Evolutionary conservation across 2,797 vertebrate genomes (phyloP).

Genomic region (Tapera naevia): DNA sequence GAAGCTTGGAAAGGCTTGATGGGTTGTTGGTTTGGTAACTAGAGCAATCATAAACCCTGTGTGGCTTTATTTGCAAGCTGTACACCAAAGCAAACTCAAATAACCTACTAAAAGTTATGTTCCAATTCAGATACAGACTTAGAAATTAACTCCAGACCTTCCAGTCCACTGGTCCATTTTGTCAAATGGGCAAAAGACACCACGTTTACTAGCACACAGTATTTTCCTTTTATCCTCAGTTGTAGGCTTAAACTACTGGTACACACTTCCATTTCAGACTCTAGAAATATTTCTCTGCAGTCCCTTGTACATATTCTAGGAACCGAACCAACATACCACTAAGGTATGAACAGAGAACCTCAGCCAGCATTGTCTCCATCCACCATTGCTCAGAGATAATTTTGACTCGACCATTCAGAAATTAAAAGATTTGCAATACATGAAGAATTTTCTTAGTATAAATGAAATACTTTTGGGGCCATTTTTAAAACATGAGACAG

Average conservation of each 20-base stretch:
- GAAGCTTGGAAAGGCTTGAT: not conserved
- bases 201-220: fast-evolving
- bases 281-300: not conserved
- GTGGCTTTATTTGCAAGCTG: not conserved
- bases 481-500: not conserved
- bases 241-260: not conserved
- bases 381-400: not conserved
- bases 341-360: not conserved
- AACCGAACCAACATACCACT: fast-evolving
- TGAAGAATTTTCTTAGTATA: not conserved
- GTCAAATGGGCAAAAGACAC: not conserved
- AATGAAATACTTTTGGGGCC: not conserved
- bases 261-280: not conserved
- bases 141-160: not conserved
- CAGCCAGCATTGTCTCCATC: fast-evolving
- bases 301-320: not conserved
- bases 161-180: not conserved
- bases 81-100: not conserved
- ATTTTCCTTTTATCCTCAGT: not conserved
- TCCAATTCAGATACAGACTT: not conserved
- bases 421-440: not conserved
- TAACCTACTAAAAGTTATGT: not conserved
- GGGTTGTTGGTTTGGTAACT: not conserved
- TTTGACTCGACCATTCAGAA: not conserved
- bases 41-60: not conserved